Percentiles rank a stretch among this genome's conserved stretches.
phyloP scores from a whole-genome alignment of 2,888 invertebrate species.

The Himalopsyche kuldschensis region DNA sequence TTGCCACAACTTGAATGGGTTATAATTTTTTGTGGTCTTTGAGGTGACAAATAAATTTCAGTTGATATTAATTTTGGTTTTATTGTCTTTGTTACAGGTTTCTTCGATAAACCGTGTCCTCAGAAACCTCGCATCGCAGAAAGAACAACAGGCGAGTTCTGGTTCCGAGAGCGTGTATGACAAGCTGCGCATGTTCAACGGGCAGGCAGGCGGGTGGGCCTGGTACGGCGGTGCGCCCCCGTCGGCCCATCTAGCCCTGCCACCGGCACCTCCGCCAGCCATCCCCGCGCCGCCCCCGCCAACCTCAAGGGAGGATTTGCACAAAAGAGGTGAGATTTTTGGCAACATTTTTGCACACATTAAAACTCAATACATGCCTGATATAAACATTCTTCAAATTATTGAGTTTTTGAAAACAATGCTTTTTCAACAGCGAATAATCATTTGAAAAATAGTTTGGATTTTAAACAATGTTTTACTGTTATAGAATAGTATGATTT shows the following conservation, averaged over 20 bases:
- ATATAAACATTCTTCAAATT: no score
- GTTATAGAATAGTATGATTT: no score
- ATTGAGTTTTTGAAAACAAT: no score
- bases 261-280: conserved; percentile 72
- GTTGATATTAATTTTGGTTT: no score
- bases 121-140: conserved; percentile 93
- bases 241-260: conserved; percentile 65
- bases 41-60: no score
- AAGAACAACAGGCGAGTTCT: conserved; percentile 85
- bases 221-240: conserved; percentile 84
- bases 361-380: not conserved
- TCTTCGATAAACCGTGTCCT: conserved; percentile 98
- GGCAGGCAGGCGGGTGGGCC: conserved; percentile 74
- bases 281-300: conserved; percentile 62
- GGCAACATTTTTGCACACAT: not conserved
- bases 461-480: no score
- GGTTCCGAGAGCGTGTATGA: conserved; percentile 83
- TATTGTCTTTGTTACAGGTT: conserved; percentile 63
- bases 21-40: no score
- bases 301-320: conserved; percentile 63
- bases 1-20: no score
- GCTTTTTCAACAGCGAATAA: no score
- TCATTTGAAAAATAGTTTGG: no score
- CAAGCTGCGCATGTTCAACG: conserved; percentile 93
- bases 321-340: conserved; percentile 69